Conservation (phyloP, 92 coral and sea anemone species). For the Paragorgia papillata region DNA sequence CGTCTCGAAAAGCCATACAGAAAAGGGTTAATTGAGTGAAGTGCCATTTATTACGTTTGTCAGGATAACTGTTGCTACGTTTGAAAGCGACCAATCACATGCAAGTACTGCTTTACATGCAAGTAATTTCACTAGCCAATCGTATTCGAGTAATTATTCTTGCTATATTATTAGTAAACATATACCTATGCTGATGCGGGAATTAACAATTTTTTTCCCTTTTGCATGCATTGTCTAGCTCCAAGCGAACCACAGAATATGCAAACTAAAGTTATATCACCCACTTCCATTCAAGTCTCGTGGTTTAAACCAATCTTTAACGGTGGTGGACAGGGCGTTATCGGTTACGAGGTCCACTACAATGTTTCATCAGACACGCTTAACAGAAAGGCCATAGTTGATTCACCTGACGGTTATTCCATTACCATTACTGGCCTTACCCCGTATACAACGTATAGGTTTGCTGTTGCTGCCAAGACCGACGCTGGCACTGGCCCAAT, state of each 20-base stretch:
- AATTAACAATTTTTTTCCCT: no score
- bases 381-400: slow-evolving; percentile 52
- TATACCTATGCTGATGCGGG: no score
- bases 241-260: slow-evolving; percentile 85
- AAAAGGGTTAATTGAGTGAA: no score
- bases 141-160: no score
- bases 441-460: slow-evolving; percentile 75
- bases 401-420: slow-evolving; percentile 43
- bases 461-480: slow-evolving; percentile 88
- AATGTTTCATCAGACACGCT: slow-evolving; percentile 67
- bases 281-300: slow-evolving; percentile 68
- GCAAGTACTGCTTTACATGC: no score
- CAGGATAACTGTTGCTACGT: no score
- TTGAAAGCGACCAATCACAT: no score
- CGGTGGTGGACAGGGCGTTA: slow-evolving; percentile 73
- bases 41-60: no score
- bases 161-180: no score
- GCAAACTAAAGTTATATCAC: slow-evolving; percentile 59
- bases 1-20: no score
- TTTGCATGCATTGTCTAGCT: no score
- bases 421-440: slow-evolving; percentile 67
- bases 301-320: slow-evolving; percentile 77
- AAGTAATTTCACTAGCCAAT: no score
- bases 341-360: slow-evolving; percentile 85
- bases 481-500: slow-evolving; percentile 78